These are phyloP conservation scores for Typhlomys cinereus DNA, from an alignment of 2,113 vertebrate species.

Conservation along the genomic window DNA sequence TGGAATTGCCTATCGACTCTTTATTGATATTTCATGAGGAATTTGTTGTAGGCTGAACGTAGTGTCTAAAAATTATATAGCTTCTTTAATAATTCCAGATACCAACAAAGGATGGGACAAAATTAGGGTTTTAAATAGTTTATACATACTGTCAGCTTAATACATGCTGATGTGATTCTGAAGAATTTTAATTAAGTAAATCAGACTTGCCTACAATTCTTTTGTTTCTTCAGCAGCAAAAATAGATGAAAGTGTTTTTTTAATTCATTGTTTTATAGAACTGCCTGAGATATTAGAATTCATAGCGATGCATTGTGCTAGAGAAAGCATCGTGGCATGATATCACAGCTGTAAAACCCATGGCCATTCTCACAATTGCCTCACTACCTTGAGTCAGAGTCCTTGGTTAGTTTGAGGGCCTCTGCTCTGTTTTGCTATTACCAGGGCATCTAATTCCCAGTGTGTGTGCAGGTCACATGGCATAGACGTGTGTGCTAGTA, in stretches of 20 bases:
- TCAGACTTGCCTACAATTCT: neutral
- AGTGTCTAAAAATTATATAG: neutral
- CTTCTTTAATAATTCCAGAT: conserved; percentile 1
- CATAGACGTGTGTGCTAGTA: neutral
- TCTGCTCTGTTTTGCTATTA: neutral
- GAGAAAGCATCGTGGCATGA: neutral
- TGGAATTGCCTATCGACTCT: conserved; percentile 37
- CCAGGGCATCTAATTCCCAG: neutral
- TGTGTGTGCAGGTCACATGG: neutral
- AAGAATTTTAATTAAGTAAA: conserved; percentile 45
- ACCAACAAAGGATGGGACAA: neutral
- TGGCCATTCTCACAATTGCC: neutral
- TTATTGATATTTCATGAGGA: conserved; percentile 41
- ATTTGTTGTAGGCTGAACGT: neutral
- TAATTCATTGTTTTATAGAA: conserved; percentile 1
- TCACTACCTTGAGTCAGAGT: neutral
- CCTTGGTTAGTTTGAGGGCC: neutral
- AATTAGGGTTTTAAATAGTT: conserved; percentile 13
- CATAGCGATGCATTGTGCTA: neutral
- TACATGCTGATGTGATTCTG: conserved; percentile 11
- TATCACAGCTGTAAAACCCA: neutral
- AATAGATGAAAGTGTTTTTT: neutral
- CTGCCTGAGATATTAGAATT: neutral
- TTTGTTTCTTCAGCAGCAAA: conserved; percentile 25
- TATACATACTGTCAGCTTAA: neutral